phyloP scores from a whole-genome alignment of 2,113 vertebrate genomes.

The Mirounga angustirostris region DNA sequence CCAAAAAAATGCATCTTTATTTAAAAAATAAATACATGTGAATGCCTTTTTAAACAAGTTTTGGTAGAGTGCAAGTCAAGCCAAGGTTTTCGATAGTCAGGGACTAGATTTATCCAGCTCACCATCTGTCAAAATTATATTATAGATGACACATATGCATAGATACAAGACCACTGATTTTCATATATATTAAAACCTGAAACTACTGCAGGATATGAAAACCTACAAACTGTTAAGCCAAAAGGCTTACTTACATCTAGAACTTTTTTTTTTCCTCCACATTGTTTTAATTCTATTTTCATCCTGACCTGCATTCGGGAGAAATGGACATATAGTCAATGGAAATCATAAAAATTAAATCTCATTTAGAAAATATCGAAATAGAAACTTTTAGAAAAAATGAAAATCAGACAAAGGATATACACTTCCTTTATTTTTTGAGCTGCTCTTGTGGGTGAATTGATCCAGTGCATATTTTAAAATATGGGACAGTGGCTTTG shows the following conservation, averaged over 20 bases:
- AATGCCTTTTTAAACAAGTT: conserved; percentile 89
- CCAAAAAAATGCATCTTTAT: conserved; percentile 83
- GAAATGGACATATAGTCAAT: not conserved
- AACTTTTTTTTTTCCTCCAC: conserved; percentile 84
- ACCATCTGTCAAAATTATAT: conserved; percentile 92
- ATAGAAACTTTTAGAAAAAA: not conserved
- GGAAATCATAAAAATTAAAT: not conserved
- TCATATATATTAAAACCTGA: conserved; percentile 99
- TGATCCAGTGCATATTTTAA: not conserved
- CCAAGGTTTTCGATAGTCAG: conserved; percentile 88
- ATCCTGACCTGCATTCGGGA: not conserved
- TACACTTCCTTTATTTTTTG: accelerated
- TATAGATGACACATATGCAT: conserved; percentile 93
- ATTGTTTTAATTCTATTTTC: conserved; percentile 84
- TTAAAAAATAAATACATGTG: conserved; percentile 86
- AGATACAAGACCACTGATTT: conserved; percentile 96
- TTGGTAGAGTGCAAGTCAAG: conserved; percentile 87
- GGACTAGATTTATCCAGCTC: conserved; percentile 89
- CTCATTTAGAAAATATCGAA: conserved; percentile 15
- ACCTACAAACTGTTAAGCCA: conserved; percentile 88
- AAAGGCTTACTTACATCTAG: conserved; percentile 89
- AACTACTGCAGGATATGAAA: conserved; percentile 93
- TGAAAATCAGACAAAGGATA: accelerated
- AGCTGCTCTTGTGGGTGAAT: not conserved
- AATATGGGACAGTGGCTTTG: not conserved